A percentile compares a stretch with the other conserved stretches of the same genome.
Conservation (phyloP, 2,113 vertebrate genomes). For the Leucopsar rothschildi region DNA sequence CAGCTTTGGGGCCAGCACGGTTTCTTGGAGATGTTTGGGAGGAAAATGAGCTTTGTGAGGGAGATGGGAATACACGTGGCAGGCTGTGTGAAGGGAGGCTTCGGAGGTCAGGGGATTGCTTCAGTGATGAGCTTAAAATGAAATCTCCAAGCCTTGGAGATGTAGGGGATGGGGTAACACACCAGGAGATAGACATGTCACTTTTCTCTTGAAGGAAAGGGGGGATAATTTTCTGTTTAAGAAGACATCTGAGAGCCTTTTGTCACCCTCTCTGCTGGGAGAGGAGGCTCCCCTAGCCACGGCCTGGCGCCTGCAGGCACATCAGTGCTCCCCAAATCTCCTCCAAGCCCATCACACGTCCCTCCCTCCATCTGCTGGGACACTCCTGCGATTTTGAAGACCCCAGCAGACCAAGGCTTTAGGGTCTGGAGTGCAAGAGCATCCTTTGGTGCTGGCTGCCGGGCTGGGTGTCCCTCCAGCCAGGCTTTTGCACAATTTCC, state of each 20-base stretch:
- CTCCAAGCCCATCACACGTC: neutral
- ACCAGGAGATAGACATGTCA: neutral
- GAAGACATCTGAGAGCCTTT: neutral
- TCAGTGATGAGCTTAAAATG: neutral
- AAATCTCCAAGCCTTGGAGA: neutral
- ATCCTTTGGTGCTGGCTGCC: rapidly evolving
- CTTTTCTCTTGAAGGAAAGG: neutral
- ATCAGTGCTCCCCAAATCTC: neutral
- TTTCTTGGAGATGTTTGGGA: neutral
- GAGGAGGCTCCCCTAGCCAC: neutral
- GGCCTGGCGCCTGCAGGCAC: rapidly evolving
- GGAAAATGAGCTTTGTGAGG: neutral
- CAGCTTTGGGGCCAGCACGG: neutral
- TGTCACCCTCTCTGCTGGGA: rapidly evolving
- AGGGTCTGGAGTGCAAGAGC: rapidly evolving
- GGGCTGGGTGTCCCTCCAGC: neutral
- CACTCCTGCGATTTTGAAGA: neutral
- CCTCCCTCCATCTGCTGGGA: neutral
- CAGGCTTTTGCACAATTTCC: constrained; percentile 16
- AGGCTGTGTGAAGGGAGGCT: neutral
- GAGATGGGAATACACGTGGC: neutral
- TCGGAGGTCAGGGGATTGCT: neutral
- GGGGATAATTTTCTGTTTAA: neutral
- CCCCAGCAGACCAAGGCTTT: neutral
- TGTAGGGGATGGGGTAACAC: neutral